These are phyloP conservation scores for Alectura lathami DNA, from an alignment of 2,113 vertebrate genomes.

Conservation along the genomic window DNA sequence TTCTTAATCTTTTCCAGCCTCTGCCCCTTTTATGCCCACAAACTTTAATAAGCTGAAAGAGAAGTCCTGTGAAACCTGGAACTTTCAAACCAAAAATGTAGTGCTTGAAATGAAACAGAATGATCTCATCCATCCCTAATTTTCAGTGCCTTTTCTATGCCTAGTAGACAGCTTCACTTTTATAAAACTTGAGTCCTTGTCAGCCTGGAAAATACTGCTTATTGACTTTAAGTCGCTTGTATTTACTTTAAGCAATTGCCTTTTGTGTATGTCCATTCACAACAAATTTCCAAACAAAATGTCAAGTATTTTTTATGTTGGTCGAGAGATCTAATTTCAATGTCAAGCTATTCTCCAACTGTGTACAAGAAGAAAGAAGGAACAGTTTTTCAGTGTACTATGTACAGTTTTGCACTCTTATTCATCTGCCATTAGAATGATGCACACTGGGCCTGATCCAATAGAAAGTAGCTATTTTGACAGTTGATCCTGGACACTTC, in stretches of 20 bases:
- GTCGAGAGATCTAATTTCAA: slow-evolving; percentile 21
- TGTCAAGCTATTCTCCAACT: slow-evolving; percentile 15
- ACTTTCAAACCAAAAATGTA: slow-evolving; percentile 38
- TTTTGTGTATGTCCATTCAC: neutral
- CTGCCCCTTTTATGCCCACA: slow-evolving; percentile 1
- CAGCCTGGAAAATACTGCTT: slow-evolving; percentile 34
- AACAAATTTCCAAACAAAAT: slow-evolving; percentile 35
- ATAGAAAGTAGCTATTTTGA: slow-evolving; percentile 29
- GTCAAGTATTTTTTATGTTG: slow-evolving; percentile 16
- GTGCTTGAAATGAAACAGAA: slow-evolving; percentile 22
- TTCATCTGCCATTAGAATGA: slow-evolving; percentile 21
- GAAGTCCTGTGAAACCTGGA: slow-evolving; percentile 1
- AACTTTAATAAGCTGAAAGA: slow-evolving; percentile 23
- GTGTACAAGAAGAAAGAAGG: neutral
- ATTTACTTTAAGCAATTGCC: slow-evolving; percentile 21
- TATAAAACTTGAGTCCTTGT: slow-evolving; percentile 22
- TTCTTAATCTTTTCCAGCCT: slow-evolving; percentile 7
- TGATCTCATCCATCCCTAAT: slow-evolving; percentile 42
- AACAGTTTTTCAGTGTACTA: neutral
- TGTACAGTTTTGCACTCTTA: neutral
- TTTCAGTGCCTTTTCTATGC: slow-evolving; percentile 40
- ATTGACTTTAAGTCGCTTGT: slow-evolving; percentile 42
- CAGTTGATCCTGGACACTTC: slow-evolving; percentile 30
- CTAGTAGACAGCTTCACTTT: slow-evolving; percentile 32
- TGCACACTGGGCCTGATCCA: neutral